Evolutionary conservation across 2,888 invertebrate genomes (phyloP), one percentile per base, ranked within the genome.

Genomic region (Reticulitermes lucifugus): DNA sequence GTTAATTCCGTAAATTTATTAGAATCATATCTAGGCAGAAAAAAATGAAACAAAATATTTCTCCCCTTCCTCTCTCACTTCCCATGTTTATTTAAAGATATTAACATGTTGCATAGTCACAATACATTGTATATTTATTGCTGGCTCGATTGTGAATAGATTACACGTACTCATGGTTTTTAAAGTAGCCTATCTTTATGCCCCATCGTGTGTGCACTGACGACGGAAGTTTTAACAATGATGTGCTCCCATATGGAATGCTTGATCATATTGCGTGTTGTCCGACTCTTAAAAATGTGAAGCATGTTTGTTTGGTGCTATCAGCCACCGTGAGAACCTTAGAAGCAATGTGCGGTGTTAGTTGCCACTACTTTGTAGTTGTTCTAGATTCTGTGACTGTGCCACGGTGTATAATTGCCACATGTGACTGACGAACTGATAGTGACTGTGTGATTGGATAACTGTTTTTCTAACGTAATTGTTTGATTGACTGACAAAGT

Each of bases 1-100:
- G 75, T 55, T 85, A 71, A 71, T 85, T 79, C 79, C 59, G 83
- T 85, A 85, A 85, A 85, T 85, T 81, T 84, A 77, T 83, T 79
- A 75, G 70, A 84, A 81, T 60, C 80, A 70, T 77, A 70, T 55
- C 9, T 41, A 65, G 46, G 22, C 43, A 46, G 43, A 77, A 77
- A 46, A 77, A 77, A n/a, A 14, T n/a, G 25, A 65, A 65, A 65
- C 65, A 65, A 77, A 21, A n/a, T 77, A 43, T 77, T 46, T 77
- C 46, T 43, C 46, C 25, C 7, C 51, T n/a, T 43, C 46, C 25
- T 73, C n/a, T 46, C 35, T 4, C 4, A 35, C 35, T 35, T 35
- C 12, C 77, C n/a, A 51, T 51, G 77, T 51, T 77, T 77, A 77
- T 77, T 77, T 77, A 46, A 77, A 77, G 0, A 77, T 46, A 77